Evolutionary conservation across 2,888 invertebrate species (phyloP), one percentile per base, ranked within the genome.

Genomic region (Drosophila lutescens): DNA sequence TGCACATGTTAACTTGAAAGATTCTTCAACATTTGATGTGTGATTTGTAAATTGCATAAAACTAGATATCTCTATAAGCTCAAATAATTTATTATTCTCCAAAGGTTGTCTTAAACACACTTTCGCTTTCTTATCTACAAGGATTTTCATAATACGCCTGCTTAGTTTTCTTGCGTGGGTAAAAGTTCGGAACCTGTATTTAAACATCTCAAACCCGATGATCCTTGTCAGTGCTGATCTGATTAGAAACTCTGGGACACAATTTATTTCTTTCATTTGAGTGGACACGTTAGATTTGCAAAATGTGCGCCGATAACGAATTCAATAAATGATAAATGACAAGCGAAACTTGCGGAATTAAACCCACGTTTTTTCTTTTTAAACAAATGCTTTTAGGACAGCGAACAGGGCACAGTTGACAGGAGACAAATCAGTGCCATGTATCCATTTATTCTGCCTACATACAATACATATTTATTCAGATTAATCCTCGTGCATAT

Each of bases 261-360:
- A 87, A 83, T 87, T 85, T 83, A 81, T 85, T 79, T 84, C 74
- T 79, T 60, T 65, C 83, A 77, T 69, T 36, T 51, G 74, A 85
- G 56, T 85, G 82, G 74, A 73, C 74, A 62, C 57, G 15, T 67
- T 59, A 17, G 71, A 70, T 61, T n/a, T 46, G 54, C 49, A 55
- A 53, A 58, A 70, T 61, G 47, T 32, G 36, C 26, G 51, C 12
- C 59, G 59, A 63, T 70, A 61, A 70, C 79, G 67, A 82, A 76
- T 82, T 70, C 71, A 62, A 73, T 55, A 62, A 71, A 77, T 87
- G 85, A 83, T 87, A 85, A 85, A 83, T 83, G 87, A 77, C 71
- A 66, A 54, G 38, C 49, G 67, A 38, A 78, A 76, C 67, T 61
- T 74, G 53, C 65, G 54, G 32, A 63, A 55, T 74, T 47, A 74